These are phyloP conservation scores for Hydropsyche tenuis DNA, from an alignment of 1,140 invertebrate genomes.

Conservation along the genomic window DNA sequence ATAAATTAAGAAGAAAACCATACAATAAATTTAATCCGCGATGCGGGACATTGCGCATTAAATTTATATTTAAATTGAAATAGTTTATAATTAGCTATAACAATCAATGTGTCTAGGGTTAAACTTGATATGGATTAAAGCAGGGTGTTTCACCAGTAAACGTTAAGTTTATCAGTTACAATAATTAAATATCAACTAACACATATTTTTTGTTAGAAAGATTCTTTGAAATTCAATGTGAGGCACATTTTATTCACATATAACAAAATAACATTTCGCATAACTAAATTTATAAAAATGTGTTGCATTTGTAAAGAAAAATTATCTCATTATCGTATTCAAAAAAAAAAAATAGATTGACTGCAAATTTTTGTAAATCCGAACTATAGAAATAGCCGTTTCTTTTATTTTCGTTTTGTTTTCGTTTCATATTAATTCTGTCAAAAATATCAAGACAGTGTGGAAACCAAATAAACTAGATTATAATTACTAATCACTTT, in stretches of 20 bases:
- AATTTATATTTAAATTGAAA: slow-evolving; percentile 47
- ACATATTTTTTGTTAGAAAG: slow-evolving; percentile 45
- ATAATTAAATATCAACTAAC: slow-evolving; percentile 43
- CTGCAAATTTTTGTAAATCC: slow-evolving; percentile 6
- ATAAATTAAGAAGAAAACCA: slow-evolving; percentile 42
- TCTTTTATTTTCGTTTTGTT: background rate
- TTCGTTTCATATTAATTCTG: slow-evolving; percentile 17
- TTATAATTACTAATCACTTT: slow-evolving; percentile 50
- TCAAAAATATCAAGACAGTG: slow-evolving; percentile 16
- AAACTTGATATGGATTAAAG: slow-evolving; percentile 50
- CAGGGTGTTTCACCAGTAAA: slow-evolving; percentile 50
- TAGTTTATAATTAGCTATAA: slow-evolving; percentile 49
- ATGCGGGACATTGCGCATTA: slow-evolving; percentile 49
- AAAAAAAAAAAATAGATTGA: background rate
- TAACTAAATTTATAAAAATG: slow-evolving; percentile 19
- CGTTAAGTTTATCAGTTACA: slow-evolving; percentile 48
- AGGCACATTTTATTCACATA: slow-evolving; percentile 36
- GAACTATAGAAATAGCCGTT: background rate
- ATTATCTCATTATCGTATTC: background rate
- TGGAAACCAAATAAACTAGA: slow-evolving; percentile 50
- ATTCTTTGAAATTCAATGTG: slow-evolving; percentile 40
- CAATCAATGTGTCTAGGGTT: slow-evolving; percentile 50
- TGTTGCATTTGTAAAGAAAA: slow-evolving; percentile 32
- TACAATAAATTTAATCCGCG: slow-evolving; percentile 46
- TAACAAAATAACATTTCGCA: slow-evolving; percentile 10